Percentiles rank a stretch among this genome's conserved stretches.
phyloP scores from a whole-genome alignment of 1,140 invertebrate genomes.

The Monomorium pharaonis region DNA sequence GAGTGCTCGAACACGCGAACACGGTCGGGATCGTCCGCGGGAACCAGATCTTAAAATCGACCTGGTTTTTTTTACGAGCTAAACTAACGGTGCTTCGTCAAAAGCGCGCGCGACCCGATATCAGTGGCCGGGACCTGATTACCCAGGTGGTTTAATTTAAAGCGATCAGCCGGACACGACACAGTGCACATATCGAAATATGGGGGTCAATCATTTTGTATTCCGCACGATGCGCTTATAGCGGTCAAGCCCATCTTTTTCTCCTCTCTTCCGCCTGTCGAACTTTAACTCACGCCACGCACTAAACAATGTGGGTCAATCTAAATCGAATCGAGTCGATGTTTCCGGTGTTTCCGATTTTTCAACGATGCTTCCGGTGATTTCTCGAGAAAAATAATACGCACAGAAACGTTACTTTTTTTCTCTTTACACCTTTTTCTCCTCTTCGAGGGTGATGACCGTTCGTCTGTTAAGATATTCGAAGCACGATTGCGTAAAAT shows the following conservation, averaged over 20 bases:
- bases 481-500: neutral
- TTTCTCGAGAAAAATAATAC: neutral
- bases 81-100: slow-evolving; percentile 40
- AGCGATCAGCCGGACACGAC: neutral
- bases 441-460: neutral
- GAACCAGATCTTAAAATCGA: slow-evolving; percentile 24
- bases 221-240: slow-evolving; percentile 39
- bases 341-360: neutral
- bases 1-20: neutral
- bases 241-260: slow-evolving; percentile 14
- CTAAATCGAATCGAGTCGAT: slow-evolving; percentile 12
- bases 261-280: neutral
- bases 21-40: neutral
- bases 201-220: slow-evolving; percentile 46
- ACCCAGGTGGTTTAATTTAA: neutral
- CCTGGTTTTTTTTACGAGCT: slow-evolving; percentile 26
- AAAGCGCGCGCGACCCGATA: neutral
- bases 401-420: neutral
- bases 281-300: slow-evolving; percentile 38
- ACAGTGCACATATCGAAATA: slow-evolving; percentile 27
- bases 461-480: neutral
- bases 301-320: slow-evolving; percentile 14
- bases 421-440: neutral
- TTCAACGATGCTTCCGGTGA: neutral
- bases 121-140: slow-evolving; percentile 6